Percentiles rank a stretch among this genome's conserved stretches.
Conservation (phyloP, 2,113 vertebrate species). For the Ictidomys tridecemlineatus region DNA sequence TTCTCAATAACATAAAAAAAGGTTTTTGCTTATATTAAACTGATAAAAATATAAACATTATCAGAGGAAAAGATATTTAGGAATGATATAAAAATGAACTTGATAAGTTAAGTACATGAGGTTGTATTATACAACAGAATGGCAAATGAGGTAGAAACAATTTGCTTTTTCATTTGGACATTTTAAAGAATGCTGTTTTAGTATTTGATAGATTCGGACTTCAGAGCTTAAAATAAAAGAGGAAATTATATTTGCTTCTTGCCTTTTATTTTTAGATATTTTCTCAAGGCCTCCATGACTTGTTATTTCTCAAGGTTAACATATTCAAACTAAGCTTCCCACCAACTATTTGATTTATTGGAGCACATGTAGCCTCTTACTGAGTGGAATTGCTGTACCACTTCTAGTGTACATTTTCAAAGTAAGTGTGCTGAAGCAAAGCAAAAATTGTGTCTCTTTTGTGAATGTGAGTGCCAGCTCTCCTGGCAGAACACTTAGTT, state of each 20-base stretch:
- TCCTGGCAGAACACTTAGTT: conserved; percentile 59
- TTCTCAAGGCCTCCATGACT: conserved; percentile 50
- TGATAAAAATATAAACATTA: no score
- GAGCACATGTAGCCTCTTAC: neutral
- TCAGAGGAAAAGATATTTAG: neutral
- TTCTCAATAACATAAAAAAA: no score
- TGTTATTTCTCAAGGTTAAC: conserved; percentile 77
- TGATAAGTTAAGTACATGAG: neutral
- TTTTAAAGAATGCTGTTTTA: conserved; percentile 56
- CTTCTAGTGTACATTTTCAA: conserved; percentile 32
- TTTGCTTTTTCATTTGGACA: conserved; percentile 18
- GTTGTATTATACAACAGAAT: neutral
- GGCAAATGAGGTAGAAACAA: neutral
- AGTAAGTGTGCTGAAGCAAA: conserved; percentile 63
- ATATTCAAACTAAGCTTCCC: conserved; percentile 71
- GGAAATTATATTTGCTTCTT: conserved; percentile 55
- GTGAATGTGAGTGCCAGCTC: conserved; percentile 64
- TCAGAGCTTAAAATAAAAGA: conserved; percentile 61
- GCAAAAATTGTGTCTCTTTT: conserved; percentile 62
- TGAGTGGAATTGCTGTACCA: conserved; percentile 49
- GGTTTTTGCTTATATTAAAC: no score
- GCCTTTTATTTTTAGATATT: conserved; percentile 66
- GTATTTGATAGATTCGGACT: conserved; percentile 37
- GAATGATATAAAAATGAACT: neutral
- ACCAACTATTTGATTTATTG: conserved; percentile 70